A percentile compares a stretch with the other conserved stretches of the same genome.
Conservation (phyloP, 2,797 vertebrate species). For the Zalophus californianus region DNA sequence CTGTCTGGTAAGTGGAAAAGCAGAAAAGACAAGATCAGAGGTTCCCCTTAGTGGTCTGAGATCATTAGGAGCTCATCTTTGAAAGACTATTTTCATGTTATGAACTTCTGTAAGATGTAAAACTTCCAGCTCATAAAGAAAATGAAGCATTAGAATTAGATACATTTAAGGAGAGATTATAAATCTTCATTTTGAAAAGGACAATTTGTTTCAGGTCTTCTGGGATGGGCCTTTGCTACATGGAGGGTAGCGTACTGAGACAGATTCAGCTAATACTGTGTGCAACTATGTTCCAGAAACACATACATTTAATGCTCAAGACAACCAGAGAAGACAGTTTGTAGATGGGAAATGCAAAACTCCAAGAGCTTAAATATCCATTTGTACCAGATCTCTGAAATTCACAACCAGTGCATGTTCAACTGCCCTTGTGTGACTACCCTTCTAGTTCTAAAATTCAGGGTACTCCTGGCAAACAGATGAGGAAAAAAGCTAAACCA, state of each 20-base stretch:
- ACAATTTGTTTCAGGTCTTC: not conserved
- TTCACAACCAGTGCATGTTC: not conserved
- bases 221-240: not conserved
- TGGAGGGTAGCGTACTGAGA: not conserved
- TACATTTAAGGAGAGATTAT: not conserved
- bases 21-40: not conserved
- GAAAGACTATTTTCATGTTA: not conserved
- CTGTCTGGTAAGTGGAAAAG: constrained; percentile 2
- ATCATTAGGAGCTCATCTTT: not conserved
- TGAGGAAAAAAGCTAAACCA: not conserved
- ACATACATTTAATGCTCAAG: not conserved
- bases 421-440: not conserved
- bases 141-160: not conserved
- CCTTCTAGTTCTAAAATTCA: constrained; percentile 36
- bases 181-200: constrained; percentile 34
- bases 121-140: not conserved
- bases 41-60: not conserved
- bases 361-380: not conserved
- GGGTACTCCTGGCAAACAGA: not conserved
- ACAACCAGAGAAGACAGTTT: not conserved
- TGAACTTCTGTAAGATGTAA: not conserved
- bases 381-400: constrained; percentile 5
- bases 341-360: not conserved
- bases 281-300: not conserved
- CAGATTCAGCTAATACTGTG: not conserved